phyloP scores from a whole-genome alignment of 2,113 vertebrate species.

The Oreocharis arfaki region DNA sequence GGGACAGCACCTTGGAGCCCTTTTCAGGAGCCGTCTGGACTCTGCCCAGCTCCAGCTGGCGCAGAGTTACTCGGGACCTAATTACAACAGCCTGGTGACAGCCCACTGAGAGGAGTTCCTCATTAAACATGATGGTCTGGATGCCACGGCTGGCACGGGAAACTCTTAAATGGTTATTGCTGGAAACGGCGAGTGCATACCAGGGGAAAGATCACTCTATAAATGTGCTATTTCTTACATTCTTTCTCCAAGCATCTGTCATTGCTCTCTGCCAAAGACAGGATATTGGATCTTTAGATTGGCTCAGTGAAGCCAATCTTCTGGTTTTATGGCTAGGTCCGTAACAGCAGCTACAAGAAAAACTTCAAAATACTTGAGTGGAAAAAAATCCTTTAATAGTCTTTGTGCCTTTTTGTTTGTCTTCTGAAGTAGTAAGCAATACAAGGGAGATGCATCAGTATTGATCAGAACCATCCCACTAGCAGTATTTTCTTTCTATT shows the following conservation, averaged over 20 bases:
- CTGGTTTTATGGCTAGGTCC: neutral
- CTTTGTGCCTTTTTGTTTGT: neutral
- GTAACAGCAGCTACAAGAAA: neutral
- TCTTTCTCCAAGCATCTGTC: slow-evolving; percentile 24
- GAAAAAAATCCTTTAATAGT: neutral
- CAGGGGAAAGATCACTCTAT: slow-evolving; percentile 34
- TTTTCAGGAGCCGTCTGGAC: neutral
- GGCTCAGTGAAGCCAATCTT: neutral
- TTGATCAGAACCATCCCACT: neutral
- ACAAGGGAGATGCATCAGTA: neutral
- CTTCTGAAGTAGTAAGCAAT: neutral
- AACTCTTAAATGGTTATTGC: neutral
- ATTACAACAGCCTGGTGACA: slow-evolving; percentile 47
- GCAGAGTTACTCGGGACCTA: neutral
- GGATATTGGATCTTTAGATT: slow-evolving; percentile 40
- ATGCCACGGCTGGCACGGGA: neutral
- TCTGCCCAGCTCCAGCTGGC: neutral
- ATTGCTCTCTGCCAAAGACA: slow-evolving; percentile 19
- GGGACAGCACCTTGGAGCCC: neutral
- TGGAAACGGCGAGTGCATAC: neutral
- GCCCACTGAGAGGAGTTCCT: neutral
- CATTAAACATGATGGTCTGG: slow-evolving; percentile 24
- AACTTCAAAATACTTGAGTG: neutral
- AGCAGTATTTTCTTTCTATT: neutral
- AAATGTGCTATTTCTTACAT: neutral